A percentile compares a stretch with the other conserved stretches of the same genome.
Conservation (phyloP, 2,888 invertebrate species). For the Halictus quadricinctus region DNA sequence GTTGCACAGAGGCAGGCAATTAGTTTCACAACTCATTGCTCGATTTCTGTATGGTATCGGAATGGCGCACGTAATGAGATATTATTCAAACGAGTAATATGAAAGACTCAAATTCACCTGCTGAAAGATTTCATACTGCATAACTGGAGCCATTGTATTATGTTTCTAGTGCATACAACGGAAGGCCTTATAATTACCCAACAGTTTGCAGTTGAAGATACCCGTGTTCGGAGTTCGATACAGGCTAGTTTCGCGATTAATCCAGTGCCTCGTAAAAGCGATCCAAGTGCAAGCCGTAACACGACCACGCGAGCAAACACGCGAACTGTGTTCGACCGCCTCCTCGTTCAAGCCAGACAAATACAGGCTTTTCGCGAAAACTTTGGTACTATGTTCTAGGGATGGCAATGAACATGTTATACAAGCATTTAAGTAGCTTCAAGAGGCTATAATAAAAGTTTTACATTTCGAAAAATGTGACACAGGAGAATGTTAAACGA, state of each 20-base stretch:
- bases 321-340: neutral
- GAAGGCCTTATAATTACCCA: neutral
- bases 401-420: neutral
- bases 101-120: neutral
- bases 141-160: neutral
- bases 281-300: neutral
- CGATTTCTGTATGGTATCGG: neutral
- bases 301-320: constrained; percentile 6
- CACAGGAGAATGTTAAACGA: too few relatives aligned
- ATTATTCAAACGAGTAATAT: neutral
- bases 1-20: neutral
- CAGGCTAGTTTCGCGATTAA: constrained; percentile 4
- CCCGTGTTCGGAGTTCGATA: neutral
- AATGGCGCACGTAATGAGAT: neutral
- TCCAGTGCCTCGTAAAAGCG: neutral
- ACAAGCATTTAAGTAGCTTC: neutral
- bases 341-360: neutral
- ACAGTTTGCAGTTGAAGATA: neutral
- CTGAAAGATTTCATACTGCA: neutral
- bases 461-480: too few relatives aligned
- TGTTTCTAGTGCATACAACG: neutral
- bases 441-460: too few relatives aligned
- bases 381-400: neutral
- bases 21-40: neutral
- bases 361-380: neutral